phyloP scores from a whole-genome alignment of 2,113 vertebrate genomes.

The Mirza zaza region DNA sequence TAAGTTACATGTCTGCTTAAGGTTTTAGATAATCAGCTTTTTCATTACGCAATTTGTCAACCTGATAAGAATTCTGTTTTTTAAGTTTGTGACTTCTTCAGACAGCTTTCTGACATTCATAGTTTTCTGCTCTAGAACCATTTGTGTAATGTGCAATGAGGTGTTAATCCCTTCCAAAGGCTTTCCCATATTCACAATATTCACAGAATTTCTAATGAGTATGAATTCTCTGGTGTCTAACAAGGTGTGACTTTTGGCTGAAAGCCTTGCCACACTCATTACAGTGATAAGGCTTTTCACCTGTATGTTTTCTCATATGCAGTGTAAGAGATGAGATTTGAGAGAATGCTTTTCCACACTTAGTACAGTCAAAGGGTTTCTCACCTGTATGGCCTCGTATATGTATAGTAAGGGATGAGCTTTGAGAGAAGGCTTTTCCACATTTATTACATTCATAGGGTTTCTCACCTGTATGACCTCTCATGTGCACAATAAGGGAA shows the following conservation, averaged over 20 bases:
- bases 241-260: slow-evolving; percentile 76
- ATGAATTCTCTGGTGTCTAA: slow-evolving; percentile 78
- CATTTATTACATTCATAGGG: slow-evolving; percentile 80
- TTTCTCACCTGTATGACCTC: slow-evolving; percentile 78
- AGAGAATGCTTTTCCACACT: slow-evolving; percentile 79
- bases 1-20: background rate
- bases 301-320: slow-evolving; percentile 76
- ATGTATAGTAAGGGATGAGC: slow-evolving; percentile 79
- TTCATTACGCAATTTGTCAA: background rate
- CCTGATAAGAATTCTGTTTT: background rate
- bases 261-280: slow-evolving; percentile 77
- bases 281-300: slow-evolving; percentile 78
- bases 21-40: slow-evolving; percentile 13
- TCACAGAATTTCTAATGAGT: slow-evolving; percentile 40
- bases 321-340: slow-evolving; percentile 69
- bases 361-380: slow-evolving; percentile 75
- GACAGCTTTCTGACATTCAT: background rate
- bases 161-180: background rate
- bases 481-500: slow-evolving; percentile 78
- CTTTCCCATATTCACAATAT: background rate
- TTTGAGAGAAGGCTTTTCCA: slow-evolving; percentile 82
- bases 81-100: slow-evolving; percentile 10
- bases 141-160: background rate
- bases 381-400: slow-evolving; percentile 82
- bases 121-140: background rate